Percentiles rank a stretch among this genome's conserved stretches.
Evolutionary conservation across 2,888 invertebrate species (phyloP).

Genomic region (Tolmerus cingulatus): DNA sequence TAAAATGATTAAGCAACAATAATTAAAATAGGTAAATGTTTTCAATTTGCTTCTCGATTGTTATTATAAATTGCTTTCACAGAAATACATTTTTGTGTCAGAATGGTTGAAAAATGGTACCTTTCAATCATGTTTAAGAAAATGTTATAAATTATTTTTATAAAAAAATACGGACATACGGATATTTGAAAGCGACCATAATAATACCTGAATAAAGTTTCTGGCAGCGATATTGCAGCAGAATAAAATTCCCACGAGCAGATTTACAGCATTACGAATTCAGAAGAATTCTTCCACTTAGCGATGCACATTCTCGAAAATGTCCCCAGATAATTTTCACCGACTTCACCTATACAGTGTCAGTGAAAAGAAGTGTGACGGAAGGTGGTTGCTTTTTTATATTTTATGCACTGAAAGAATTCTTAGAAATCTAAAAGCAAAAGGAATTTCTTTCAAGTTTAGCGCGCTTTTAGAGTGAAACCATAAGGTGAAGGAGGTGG

Average conservation of each 20-base stretch:
- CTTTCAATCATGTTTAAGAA: background rate
- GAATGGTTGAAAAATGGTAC: too few species aligned
- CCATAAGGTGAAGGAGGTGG: background rate
- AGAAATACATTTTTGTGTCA: too few species aligned
- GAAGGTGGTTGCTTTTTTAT: background rate
- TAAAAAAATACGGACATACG: background rate
- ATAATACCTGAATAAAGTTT: background rate
- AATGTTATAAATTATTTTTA: background rate
- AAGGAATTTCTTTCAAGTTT: conserved; percentile 21
- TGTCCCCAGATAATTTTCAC: background rate
- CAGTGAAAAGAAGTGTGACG: background rate
- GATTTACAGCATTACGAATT: background rate
- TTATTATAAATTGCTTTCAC: too few species aligned
- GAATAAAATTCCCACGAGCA: background rate
- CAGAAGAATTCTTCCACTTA: background rate
- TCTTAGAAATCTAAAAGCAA: conserved; percentile 11
- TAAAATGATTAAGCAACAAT: too few species aligned
- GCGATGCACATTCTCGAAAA: background rate
- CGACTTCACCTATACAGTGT: background rate
- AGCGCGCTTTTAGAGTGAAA: background rate
- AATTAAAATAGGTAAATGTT: too few species aligned
- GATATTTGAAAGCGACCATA: background rate
- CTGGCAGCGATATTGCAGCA: background rate
- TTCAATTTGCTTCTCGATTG: too few species aligned
- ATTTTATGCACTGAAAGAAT: background rate